A percentile compares a stretch with the other conserved stretches of the same genome.
These are phyloP conservation scores for Oryzias melastigma DNA, from an alignment of 2,113 vertebrate species.

Conservation along the genomic window DNA sequence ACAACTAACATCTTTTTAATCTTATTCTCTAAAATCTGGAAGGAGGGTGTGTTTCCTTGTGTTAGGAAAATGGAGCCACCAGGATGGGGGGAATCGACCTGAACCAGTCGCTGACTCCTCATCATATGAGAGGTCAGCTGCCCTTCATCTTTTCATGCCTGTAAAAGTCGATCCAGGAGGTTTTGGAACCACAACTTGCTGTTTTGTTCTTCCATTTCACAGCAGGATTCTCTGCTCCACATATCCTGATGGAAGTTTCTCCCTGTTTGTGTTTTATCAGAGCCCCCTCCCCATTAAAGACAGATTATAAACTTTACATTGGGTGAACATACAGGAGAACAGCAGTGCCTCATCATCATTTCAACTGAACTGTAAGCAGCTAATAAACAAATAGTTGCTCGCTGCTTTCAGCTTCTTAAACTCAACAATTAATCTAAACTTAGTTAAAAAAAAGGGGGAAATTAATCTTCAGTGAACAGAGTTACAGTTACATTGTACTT, in stretches of 20 bases:
- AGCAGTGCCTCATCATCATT: slow-evolving; percentile 8
- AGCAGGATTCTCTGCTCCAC: slow-evolving; percentile 7
- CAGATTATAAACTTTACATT: slow-evolving; percentile 9
- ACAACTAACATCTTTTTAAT: no score
- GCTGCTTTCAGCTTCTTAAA: slow-evolving; percentile 17
- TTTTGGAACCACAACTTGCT: neutral
- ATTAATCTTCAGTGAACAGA: no score
- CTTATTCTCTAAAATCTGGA: no score
- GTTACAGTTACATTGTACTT: no score
- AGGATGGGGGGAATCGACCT: slow-evolving; percentile 36
- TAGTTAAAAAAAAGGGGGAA: neutral
- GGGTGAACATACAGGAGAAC: slow-evolving; percentile 1
- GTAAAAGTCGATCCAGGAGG: slow-evolving; percentile 16
- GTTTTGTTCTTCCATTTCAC: slow-evolving; percentile 3
- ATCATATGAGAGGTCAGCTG: slow-evolving; percentile 17
- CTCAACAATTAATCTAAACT: slow-evolving; percentile 25
- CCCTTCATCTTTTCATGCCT: slow-evolving; percentile 16
- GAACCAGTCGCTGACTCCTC: slow-evolving; percentile 3
- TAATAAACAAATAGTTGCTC: neutral
- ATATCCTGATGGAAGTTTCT: slow-evolving; percentile 28
- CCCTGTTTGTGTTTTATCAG: slow-evolving; percentile 11
- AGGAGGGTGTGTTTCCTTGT: no score
- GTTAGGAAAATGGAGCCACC: slow-evolving; percentile 14
- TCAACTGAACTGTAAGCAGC: neutral
- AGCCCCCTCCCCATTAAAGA: slow-evolving; percentile 1